Base-by-base conservation (phyloP, 2,797 vertebrate genomes). In the Tiaroga cobitis region DNA sequence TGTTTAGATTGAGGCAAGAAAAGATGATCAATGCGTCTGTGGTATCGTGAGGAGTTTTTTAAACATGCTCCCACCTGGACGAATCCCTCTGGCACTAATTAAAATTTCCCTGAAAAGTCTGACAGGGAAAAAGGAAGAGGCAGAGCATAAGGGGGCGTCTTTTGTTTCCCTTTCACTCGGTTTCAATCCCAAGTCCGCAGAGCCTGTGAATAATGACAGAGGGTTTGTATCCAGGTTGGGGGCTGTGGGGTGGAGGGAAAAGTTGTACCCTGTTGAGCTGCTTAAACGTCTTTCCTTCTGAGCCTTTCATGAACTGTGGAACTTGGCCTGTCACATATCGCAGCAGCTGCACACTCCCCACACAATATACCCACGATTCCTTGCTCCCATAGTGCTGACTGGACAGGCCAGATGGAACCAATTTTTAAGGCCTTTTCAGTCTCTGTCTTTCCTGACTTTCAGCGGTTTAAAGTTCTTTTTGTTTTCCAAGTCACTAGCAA, bases 351-450 rank as follows among this genome's bases (percentile, higher is more conserved):
- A 86, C 85, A 82, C 43, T 90, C 91, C 91, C 86, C 92, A 90
- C 88, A 86, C 90, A 90, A 93, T 93, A 93, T 93, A 92, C 69
- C 86, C 68, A 85, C 68, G 84, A 88, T 89, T 86, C 85, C 90
- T 87, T 82, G 90, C 90, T 91, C 92, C 86, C 37, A 67, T 83
- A 84, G 61, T 81, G 85, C 80, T 82, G 61, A 84, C 89, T 89
- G 74, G 83, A 90, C 49, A 59, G 78, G 82, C 91, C 90, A 92
- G 90, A 94, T 93, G 92, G 93, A 94, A 94, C 88, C 90, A 90
- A 91, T 93, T 94, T 87, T 90, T 83, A 82, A 92, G 87, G 56
- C 80, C 79, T 79, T 88, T 92, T 92, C 80, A 74, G 91, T 91
- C 91, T 86, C 85, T 84, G 80, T 92, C 86, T 84, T 85, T 89